A percentile compares a stretch with the other conserved stretches of the same genome.
These are phyloP conservation scores for Forficula auricularia DNA, from an alignment of 1,140 invertebrate species.

Conservation along the genomic window DNA sequence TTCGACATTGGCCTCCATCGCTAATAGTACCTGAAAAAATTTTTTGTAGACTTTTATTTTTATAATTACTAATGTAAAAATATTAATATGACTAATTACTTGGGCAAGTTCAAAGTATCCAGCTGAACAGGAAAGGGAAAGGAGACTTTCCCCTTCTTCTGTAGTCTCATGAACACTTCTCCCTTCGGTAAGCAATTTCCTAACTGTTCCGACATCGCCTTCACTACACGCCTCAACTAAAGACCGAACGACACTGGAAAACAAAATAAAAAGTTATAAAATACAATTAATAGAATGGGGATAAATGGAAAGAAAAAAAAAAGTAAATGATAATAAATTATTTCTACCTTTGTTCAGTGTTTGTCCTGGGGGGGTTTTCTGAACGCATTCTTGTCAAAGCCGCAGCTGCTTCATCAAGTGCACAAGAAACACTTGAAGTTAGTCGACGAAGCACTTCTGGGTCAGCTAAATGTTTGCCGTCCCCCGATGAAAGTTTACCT, in stretches of 20 bases:
- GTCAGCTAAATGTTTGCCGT: slow-evolving; percentile 60
- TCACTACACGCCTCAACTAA: slow-evolving; percentile 79
- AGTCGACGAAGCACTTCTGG: slow-evolving; percentile 65
- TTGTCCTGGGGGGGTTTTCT: slow-evolving; percentile 41
- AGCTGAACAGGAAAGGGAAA: slow-evolving; percentile 81
- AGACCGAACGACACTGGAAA: slow-evolving; percentile 26
- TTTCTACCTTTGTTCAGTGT: slow-evolving; percentile 25
- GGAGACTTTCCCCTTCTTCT: slow-evolving; percentile 79
- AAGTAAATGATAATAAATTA: neutral
- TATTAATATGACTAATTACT: slow-evolving; percentile 27
- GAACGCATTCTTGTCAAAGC: slow-evolving; percentile 85
- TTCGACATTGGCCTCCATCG: slow-evolving; percentile 94
- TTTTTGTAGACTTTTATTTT: neutral
- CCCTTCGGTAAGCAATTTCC: slow-evolving; percentile 77
- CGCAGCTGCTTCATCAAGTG: slow-evolving; percentile 87
- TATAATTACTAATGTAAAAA: neutral
- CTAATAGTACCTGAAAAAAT: slow-evolving; percentile 59
- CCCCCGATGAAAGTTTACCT: slow-evolving; percentile 56
- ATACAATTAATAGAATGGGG: neutral
- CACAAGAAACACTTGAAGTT: slow-evolving; percentile 78
- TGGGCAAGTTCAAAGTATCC: slow-evolving; percentile 87
- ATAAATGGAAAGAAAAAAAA: neutral
- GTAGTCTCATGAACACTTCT: slow-evolving; percentile 79
- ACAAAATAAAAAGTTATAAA: neutral
- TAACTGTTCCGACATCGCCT: slow-evolving; percentile 78